Evolutionary conservation across 2,888 invertebrate genomes (phyloP), one percentile per base, ranked within the genome.

Genomic region (Acleris literana): DNA sequence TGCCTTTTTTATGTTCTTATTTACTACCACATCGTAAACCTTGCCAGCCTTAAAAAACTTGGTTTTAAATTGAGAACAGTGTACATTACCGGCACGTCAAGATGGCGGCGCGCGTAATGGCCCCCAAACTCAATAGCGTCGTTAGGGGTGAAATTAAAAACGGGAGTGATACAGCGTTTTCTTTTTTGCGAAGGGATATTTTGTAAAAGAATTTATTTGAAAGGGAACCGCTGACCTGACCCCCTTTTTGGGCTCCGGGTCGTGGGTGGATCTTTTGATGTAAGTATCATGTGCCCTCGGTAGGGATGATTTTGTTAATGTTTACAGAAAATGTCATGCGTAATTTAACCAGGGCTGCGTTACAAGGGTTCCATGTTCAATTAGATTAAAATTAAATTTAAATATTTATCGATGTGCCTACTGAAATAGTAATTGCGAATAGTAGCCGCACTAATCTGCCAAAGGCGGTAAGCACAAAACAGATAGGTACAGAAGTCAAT

Each of bases 71-170:
- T 64, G 55, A 29, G 64, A 65, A 60, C 64, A 49, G 55, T n/a
- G 5, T 0, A 13, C 60, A 65, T 60, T 55, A 64, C 54, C 43
- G 39, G 33, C 65, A 56, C 56, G 57, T 53, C 66, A 66, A 66
- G 66, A 66, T 66, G 66, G 66, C 66, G 22, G 61, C 22, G n/a
- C 56, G 17, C 61, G 18, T 52, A 64, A 68, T 64, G 60, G 58
- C 61, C 84, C 84, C 78, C 86, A 85, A 89, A 89, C 86, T 83
- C 86, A 88, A 89, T 88, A 84, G 84, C 88, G 83, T 90, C 90
- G 90, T 91, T 92, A 88, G 86, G 86, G 85, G 79, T 81, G 82
- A 91, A 90, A 92, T 92, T 92, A 92, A 91, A 92, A 90, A 89
- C 83, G 89, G 83, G 84, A 87, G 88, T 92, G 91, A 92, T 85